Base-by-base conservation (phyloP, 2,113 vertebrate species). In the Alligator sinensis region DNA sequence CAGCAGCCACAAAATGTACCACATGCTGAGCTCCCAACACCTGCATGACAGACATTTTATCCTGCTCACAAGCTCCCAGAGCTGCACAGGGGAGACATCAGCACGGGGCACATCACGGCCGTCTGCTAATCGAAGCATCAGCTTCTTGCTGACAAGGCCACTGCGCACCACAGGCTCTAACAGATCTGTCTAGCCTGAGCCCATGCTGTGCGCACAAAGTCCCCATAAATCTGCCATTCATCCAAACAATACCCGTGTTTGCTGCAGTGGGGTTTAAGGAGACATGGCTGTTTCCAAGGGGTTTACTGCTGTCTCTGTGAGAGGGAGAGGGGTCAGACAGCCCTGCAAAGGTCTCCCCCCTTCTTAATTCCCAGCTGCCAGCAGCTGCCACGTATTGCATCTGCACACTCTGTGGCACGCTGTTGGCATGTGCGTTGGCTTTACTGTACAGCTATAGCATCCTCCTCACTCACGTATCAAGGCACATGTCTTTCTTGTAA, bases 251-350 rank as follows among this genome's bases (percentile, higher is more conserved):
- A 6, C 59, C 58, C 77, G 63, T 4, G 47, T 3, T 60, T 0
- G 2, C 24, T 0, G 0, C 28, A 2, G 1, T 0, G 1, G 68
- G 0, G 0, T 38, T 66, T 47, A 59, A 28, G 12, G 68, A 68
- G 14, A 75, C 60, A 60, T 54, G 13, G 57, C 62, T 4, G 77
- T 54, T 77, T 34, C 63, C 38, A 83, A 74, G 58, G 16, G 13
- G 30, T 8, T 16, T 10, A 19, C 2, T 18, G 70, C n/a, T 55
- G 34, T 24, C 0, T 4, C 47, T 11, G 38, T 38, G 38, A 5
- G 38, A 38, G 38, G 38, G 14, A 34, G 9, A 2, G 1, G 4
- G 5, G 58, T 78, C 61, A 81, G 77, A 54, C 79, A 72, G 63
- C 64, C 28, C 21, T 0, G 1, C 66, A 25, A 25, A 25, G 47